phyloP scores from a whole-genome alignment of 2,888 invertebrate species.

The Xestia rhomboidea region DNA sequence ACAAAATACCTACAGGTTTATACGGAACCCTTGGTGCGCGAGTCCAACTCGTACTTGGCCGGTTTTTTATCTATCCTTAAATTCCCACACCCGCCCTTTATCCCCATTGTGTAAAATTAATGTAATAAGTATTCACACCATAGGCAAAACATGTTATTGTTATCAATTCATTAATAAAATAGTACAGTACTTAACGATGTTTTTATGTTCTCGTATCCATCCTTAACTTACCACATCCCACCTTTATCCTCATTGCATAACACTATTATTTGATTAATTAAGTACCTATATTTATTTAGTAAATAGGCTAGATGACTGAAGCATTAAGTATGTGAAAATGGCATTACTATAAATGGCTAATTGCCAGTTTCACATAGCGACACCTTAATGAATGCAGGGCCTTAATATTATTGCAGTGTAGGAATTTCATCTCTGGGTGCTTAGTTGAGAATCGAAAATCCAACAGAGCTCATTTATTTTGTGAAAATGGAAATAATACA shows the following conservation, averaged over 20 bases:
- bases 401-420: not conserved
- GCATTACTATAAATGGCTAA: not conserved
- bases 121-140: not conserved
- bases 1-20: too few relatives aligned
- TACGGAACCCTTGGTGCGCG: too few relatives aligned
- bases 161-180: not conserved
- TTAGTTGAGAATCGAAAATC: not conserved
- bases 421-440: too few relatives aligned
- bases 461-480: not conserved
- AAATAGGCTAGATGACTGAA: not conserved
- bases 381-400: not conserved
- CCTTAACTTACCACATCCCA: not conserved
- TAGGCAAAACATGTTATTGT: not conserved
- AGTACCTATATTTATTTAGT: not conserved
- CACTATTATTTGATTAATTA: not conserved
- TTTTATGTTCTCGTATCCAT: not conserved
- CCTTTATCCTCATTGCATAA: not conserved
- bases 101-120: not conserved
- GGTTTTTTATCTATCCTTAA: not conserved
- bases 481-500: not conserved
- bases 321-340: not conserved
- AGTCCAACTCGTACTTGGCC: too few relatives aligned
- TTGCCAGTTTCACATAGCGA: not conserved
- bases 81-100: not conserved
- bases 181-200: not conserved